Conservation (phyloP, 2,888 invertebrate genomes). For the Dugesia japonica region DNA sequence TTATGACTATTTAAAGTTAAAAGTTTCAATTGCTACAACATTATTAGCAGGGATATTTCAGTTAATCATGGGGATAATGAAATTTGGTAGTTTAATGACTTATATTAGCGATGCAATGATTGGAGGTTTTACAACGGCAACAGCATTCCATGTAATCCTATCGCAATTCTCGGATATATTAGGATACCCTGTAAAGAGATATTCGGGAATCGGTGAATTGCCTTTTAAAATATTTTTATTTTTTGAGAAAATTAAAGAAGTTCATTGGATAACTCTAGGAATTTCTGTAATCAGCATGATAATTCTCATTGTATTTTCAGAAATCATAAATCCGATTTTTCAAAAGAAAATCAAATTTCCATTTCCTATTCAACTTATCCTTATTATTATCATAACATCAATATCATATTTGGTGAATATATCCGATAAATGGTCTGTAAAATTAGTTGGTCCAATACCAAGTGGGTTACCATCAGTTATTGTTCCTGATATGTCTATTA, state of each 20-base stretch:
- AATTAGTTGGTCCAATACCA: background rate
- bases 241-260: background rate
- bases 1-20: background rate
- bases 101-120: slow-evolving; percentile 45
- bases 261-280: background rate
- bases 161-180: slow-evolving; percentile 42
- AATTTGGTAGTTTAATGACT: slow-evolving; percentile 43
- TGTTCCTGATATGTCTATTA: slow-evolving; percentile 28
- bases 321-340: slow-evolving; percentile 43
- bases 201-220: slow-evolving; percentile 20
- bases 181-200: slow-evolving; percentile 38
- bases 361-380: slow-evolving; percentile 39
- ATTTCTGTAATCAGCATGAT: slow-evolving; percentile 35
- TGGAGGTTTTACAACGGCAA: slow-evolving; percentile 43
- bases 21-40: slow-evolving; percentile 20
- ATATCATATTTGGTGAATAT: background rate
- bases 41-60: slow-evolving; percentile 26
- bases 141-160: slow-evolving; percentile 42
- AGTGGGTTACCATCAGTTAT: slow-evolving; percentile 21
- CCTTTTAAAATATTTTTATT: background rate
- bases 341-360: slow-evolving; percentile 43
- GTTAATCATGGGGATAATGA: slow-evolving; percentile 39
- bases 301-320: slow-evolving; percentile 40
- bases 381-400: background rate
- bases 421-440: background rate